These are phyloP conservation scores for Pristiophorus japonicus DNA, from an alignment of 2,113 vertebrate species.

Conservation along the genomic window DNA sequence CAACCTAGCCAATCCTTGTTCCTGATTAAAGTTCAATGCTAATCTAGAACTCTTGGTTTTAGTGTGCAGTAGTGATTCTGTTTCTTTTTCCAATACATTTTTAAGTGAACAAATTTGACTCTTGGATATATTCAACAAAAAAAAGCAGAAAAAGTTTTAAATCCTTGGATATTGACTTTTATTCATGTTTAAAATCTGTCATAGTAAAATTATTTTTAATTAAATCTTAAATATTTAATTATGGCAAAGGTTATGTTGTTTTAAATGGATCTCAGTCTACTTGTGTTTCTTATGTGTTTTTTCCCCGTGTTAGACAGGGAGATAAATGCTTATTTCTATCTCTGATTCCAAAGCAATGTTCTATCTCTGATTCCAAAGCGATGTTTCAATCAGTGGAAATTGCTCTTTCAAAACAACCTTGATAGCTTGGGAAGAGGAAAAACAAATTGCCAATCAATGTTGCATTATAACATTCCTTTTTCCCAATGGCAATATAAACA, in stretches of 20 bases:
- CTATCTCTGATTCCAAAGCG: background rate
- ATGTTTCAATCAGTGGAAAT: background rate
- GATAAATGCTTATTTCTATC: background rate
- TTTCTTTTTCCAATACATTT: background rate
- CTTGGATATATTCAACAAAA: background rate
- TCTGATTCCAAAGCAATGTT: background rate
- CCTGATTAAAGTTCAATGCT: background rate
- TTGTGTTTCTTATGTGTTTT: background rate
- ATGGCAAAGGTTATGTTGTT: background rate
- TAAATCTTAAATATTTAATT: background rate
- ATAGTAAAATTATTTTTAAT: background rate
- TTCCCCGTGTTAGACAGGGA: background rate
- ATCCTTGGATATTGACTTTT: too few species aligned
- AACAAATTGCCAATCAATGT: constrained; percentile 11
- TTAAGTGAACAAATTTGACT: background rate
- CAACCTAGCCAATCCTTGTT: background rate
- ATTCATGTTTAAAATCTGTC: background rate
- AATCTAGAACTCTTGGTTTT: background rate
- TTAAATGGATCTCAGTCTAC: background rate
- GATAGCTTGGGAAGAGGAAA: background rate
- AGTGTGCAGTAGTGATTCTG: background rate
- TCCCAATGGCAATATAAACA: background rate
- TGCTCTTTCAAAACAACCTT: background rate
- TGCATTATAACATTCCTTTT: background rate
- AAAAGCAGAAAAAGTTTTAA: too few species aligned